These are phyloP conservation scores for Microtus montanus DNA, from an alignment of 2,113 vertebrate species.

Conservation along the genomic window DNA sequence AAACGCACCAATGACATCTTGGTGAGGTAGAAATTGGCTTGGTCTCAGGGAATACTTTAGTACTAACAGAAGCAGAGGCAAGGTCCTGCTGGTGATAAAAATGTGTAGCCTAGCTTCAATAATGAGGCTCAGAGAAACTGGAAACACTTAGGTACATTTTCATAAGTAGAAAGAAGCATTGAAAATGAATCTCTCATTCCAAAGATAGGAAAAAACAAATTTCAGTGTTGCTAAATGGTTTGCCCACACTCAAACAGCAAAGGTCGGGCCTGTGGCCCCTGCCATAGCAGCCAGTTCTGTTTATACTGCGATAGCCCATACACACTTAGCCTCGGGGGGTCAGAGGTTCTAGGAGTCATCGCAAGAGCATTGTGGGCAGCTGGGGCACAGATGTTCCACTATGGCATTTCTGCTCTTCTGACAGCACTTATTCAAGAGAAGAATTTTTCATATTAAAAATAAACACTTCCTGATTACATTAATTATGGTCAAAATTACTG, in stretches of 20 bases:
- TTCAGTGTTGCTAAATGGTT: not conserved
- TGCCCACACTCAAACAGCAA: not conserved
- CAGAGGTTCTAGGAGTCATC: not conserved
- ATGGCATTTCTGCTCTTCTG: not conserved
- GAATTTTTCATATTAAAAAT: not conserved
- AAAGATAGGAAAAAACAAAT: conserved; percentile 5
- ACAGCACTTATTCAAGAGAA: conserved; percentile 11
- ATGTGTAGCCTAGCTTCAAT: not conserved
- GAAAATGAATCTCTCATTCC: not conserved
- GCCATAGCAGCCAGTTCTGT: not conserved
- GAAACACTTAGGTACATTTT: not conserved
- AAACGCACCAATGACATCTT: not conserved
- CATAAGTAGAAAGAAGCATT: not conserved
- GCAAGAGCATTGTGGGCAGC: not conserved
- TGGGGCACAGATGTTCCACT: not conserved
- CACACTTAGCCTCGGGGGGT: fast-evolving
- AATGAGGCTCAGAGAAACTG: not conserved
- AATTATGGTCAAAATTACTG: not conserved
- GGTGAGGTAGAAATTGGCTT: not conserved
- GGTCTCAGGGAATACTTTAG: not conserved
- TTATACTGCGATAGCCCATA: not conserved
- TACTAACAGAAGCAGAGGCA: not conserved
- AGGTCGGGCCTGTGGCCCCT: not conserved
- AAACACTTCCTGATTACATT: not conserved
- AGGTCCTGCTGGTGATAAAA: not conserved